Percentiles rank a stretch among this genome's conserved stretches.
Evolutionary conservation across 2,113 vertebrate species (phyloP).

Genomic region (Mustela nigripes): DNA sequence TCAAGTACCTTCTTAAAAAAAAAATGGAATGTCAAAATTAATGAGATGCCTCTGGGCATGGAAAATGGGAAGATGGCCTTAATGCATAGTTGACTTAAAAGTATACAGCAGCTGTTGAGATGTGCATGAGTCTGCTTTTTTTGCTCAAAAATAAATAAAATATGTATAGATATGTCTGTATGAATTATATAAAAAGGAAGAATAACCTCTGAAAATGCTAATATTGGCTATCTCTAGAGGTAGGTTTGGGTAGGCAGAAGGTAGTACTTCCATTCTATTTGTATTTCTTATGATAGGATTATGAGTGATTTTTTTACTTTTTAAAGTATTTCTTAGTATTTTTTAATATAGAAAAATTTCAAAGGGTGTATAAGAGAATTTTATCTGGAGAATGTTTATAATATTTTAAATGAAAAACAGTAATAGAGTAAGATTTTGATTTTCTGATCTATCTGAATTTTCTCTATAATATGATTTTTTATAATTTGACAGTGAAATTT

Average conservation of each 20-base stretch:
- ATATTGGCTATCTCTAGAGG: background rate
- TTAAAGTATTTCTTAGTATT: conserved; percentile 2
- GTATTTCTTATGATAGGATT: background rate
- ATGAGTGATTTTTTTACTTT: conserved; percentile 23
- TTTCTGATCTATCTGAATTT: conserved; percentile 42
- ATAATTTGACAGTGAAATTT: conserved; percentile 31
- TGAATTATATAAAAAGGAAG: background rate
- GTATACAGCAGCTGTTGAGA: background rate
- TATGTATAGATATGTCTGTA: background rate
- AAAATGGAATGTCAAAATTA: background rate
- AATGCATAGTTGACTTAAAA: background rate
- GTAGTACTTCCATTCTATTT: background rate
- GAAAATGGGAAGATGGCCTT: background rate
- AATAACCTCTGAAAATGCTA: background rate
- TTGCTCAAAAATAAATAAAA: background rate
- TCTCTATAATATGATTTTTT: background rate
- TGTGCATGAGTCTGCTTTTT: background rate
- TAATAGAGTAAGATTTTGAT: conserved; percentile 34
- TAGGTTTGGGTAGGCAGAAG: background rate
- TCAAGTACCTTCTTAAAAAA: background rate
- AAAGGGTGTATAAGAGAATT: background rate
- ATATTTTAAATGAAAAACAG: conserved; percentile 14
- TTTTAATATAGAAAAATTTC: conserved; percentile 5
- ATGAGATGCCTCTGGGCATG: background rate
- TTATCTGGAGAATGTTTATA: conserved; percentile 9